Evolutionary conservation across 2,113 vertebrate genomes (phyloP), one percentile per base, ranked within the genome.

Genomic region (Ptychochromis oligacanthus): DNA sequence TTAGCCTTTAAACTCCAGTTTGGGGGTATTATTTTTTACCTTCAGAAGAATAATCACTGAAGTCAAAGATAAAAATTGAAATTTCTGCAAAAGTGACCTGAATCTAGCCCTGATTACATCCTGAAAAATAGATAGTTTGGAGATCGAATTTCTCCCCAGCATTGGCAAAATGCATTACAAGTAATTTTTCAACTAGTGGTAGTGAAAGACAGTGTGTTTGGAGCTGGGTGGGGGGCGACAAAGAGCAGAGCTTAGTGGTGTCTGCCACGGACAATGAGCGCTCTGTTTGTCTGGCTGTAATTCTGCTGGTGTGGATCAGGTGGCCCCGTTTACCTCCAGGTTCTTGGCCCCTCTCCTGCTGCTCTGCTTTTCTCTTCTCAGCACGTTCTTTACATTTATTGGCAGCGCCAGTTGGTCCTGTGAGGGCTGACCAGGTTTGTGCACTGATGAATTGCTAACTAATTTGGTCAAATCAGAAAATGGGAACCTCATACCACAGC

Each of bases 251-350:
- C 96, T 96, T 95, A 92, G 93, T 95, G 93, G 91, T 95, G 96
- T 96, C 95, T 92, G 85, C 87, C 40, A 88, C 91, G 96, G 96
- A 99, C 98, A 99, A 98, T 97, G 96, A 96, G 86, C 38, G 92
- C 97, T 97, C 97, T 99, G 97, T 99, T 97, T 94, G 65, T 84
- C 94, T 92, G 93, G 94, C 95, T 95, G 83, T 79, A 83, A 85
- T 92, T 88, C 87, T 90, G 87, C 91, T 93, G 96, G 89, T 91
- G 90, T 95, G 94, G 94, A 95, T 97, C 95, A 95, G 95, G 95
- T 96, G 95, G 95, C 94, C 93, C 93, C 90, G 95, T 96, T 97
- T 96, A 96, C 96, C 95, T 95, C 95, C 96, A 94, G 95, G 95
- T 83, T 96, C 95, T 95, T 95, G 95, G 95, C 93, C 91, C 95